Percentiles rank a stretch among this genome's conserved stretches.
phyloP scores from a whole-genome alignment of 2,113 vertebrate genomes.

The Laticauda laticaudata region DNA sequence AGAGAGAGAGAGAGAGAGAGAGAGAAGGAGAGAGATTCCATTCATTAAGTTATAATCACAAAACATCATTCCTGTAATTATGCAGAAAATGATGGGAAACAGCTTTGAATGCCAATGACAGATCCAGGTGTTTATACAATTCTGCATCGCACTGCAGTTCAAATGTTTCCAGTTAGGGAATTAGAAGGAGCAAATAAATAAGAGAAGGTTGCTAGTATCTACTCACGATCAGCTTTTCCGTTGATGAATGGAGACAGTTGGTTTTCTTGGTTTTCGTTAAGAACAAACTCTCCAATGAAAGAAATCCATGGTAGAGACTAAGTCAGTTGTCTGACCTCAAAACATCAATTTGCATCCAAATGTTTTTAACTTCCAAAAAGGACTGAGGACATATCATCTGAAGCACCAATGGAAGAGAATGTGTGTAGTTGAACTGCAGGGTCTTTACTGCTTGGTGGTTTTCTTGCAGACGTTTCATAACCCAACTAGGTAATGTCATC shows the following conservation, averaged over 20 bases:
- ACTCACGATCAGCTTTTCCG: neutral
- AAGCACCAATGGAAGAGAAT: too few relatives aligned
- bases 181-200: neutral
- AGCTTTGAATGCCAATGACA: neutral
- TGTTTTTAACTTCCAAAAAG: neutral
- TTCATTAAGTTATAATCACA: neutral
- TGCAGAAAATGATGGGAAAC: neutral
- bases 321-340: neutral
- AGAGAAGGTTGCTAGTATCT: neutral
- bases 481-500: neutral
- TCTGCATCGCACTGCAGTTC: neutral
- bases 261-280: neutral
- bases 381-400: neutral
- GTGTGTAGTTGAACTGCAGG: too few relatives aligned
- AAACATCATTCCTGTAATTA: neutral
- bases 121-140: neutral
- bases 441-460: neutral
- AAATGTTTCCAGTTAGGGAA: neutral
- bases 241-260: neutral
- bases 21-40: neutral
- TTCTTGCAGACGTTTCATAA: neutral
- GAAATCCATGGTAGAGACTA: neutral
- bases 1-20: too few relatives aligned
- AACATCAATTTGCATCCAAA: neutral
- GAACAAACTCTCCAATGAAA: neutral